Conservation (phyloP, 2,888 invertebrate species). For the Parnassius orleans region DNA sequence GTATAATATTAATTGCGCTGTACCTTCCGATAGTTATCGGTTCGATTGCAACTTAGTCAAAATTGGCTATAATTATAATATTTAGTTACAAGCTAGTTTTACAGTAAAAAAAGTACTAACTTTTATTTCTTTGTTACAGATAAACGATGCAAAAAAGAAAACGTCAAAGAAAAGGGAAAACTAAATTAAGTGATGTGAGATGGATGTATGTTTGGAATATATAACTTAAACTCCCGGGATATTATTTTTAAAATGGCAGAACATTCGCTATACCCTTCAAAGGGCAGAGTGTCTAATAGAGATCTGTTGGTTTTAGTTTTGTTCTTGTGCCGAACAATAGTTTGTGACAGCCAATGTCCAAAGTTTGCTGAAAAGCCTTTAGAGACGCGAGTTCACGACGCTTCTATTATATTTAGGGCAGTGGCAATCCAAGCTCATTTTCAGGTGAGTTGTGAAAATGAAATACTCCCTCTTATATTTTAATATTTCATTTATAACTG, state of each 20-base stretch:
- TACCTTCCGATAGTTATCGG: no score
- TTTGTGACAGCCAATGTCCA: conserved; percentile 76
- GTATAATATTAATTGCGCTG: no score
- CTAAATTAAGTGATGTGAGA: conserved; percentile 57
- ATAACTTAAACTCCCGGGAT: conserved; percentile 43
- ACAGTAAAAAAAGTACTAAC: not conserved
- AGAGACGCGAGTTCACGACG: conserved; percentile 76
- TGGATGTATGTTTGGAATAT: conserved; percentile 57
- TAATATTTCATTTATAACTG: no score
- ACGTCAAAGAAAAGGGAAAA: conserved; percentile 64
- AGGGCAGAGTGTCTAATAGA: conserved; percentile 54
- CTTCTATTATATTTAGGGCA: conserved; percentile 78
- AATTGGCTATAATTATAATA: no score
- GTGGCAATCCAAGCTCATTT: conserved; percentile 70
- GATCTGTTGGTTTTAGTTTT: conserved; percentile 63
- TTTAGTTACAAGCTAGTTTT: no score
- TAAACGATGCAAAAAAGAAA: conserved; percentile 68
- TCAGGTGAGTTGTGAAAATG: conserved; percentile 54
- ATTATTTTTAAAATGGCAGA: conserved; percentile 57
- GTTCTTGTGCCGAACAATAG: conserved; percentile 70
- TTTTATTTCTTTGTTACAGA: conserved; percentile 60
- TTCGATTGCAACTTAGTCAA: no score
- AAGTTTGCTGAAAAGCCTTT: conserved; percentile 75
- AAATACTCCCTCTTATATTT: no score
- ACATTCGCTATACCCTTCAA: conserved; percentile 41